Evolutionary conservation across 2,888 invertebrate species (phyloP), one percentile per base, ranked within the genome.

Genomic region (Sarcophaga carnaria): DNA sequence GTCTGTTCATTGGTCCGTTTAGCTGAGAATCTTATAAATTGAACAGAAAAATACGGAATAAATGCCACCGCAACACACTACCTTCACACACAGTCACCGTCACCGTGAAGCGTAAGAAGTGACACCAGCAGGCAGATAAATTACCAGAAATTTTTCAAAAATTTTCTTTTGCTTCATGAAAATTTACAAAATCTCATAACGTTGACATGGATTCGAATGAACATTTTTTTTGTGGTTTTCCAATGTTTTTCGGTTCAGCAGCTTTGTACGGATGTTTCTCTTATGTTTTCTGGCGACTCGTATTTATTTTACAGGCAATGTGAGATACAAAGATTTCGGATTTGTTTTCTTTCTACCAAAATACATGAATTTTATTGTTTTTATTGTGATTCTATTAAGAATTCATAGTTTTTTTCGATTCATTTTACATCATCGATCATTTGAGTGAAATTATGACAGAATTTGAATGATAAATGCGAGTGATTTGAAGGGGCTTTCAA

Each of bases 361-460:
- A 54, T 54, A 17, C 17, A 54, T 54, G 54, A 3, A 54, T 54
- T 14, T 17, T 49, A 14, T 49, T 14, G 12, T 49, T 49, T 49
- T 47, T 70, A 70, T 63, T 75, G n/a, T 27, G 3, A 2, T n/a
- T n/a, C 49, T 11, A 20, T 75, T 54, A 12, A 0, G 4, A 14
- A 54, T 54, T 81, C 12, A 12, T 62, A 81, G 27, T 71, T 49
- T 79, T 37, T 37, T 37, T 37, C 37, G 8, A 87, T 84, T 71
- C 67, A 71, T 79, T 83, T 78, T 70, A 75, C 63, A 76, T 84
- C 81, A 79, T 84, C 87, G 81, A 87, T 87, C 84, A 87, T 79
- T 82, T 87, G 72, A 67, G 2, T 12, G 76, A 76, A 84, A 84
- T 84, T 87, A 82, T 87, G 87, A 87, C 84, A 79, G 84, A 87